Conservation (phyloP, 2,888 invertebrate genomes). For the Mythimna ferrago region DNA sequence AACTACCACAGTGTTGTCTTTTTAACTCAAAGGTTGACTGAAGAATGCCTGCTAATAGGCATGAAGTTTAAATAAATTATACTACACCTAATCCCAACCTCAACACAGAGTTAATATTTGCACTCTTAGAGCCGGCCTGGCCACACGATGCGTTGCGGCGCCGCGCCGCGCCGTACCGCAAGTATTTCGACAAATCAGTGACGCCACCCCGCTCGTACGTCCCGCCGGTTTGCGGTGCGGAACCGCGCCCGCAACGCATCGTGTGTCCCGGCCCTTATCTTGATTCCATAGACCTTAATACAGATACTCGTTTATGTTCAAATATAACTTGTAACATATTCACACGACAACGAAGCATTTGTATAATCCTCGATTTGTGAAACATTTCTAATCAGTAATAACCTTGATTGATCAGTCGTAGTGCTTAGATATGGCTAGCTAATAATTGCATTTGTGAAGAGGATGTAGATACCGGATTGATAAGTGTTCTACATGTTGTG, state of each 20-base stretch:
- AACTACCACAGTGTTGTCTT: too few species aligned
- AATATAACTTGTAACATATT: conserved; percentile 9
- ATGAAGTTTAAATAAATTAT: too few species aligned
- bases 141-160: too few species aligned
- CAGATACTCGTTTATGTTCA: not conserved
- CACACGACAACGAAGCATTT: conserved; percentile 13
- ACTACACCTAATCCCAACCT: not conserved
- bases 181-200: too few species aligned
- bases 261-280: not conserved
- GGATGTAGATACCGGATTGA: conserved; percentile 35
- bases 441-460: conserved; percentile 37
- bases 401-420: conserved; percentile 48
- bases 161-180: too few species aligned
- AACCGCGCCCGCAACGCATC: too few species aligned
- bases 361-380: conserved; percentile 19
- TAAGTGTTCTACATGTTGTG: conserved; percentile 23
- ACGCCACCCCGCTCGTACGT: too few species aligned
- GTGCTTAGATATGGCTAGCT: conserved; percentile 23
- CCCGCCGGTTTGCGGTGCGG: too few species aligned
- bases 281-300: not conserved
- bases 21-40: too few species aligned
- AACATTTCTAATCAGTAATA: conserved; percentile 41
- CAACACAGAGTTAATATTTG: not conserved
- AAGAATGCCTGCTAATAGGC: too few species aligned
- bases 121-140: too few species aligned